Base-by-base conservation (phyloP, 2,797 vertebrate genomes). In the Taenioides sp. region DNA sequence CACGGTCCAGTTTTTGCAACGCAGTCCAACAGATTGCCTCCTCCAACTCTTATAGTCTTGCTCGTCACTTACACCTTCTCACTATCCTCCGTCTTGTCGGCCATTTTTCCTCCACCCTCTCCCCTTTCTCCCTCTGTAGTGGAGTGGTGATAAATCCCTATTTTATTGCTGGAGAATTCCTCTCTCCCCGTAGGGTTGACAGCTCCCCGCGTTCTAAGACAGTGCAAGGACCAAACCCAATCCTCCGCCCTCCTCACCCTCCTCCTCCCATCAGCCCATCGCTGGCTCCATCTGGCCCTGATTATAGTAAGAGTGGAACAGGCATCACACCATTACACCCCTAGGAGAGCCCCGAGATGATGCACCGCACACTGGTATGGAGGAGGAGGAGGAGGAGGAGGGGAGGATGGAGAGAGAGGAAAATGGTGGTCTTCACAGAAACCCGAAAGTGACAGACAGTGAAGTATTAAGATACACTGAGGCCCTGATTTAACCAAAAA, bases 131-230 rank as follows among this genome's bases (percentile, higher is more conserved):
- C 93, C 95, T 94, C 95, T 95, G 94, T 95, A 95, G 95, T 95
- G 95, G 96, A 98, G 95, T 95, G 95, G 97, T 93, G 96, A 98
- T 99, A 97, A 98, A 99, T 98, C 96, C 95, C 93, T 90, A 93
- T 98, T 95, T 98, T 99, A 99, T 98, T 97, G 95, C 96, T 93
- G 93, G 95, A 96, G 96, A 97, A 98, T 98, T 98, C 96, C 87
- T 87, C 89, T 95, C 94, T 97, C 96, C 96, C 95, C 94, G 94
- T 95, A 95, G 96, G 95, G 93, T 95, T 98, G 97, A 99, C 97
- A 98, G 96, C 95, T 96, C 96, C 93, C 95, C 93, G 94, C 94
- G 94, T 96, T 96, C 95, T 95, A 94, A 92, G 95, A 88, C 89
- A 84, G 85, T 95, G 94, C 95, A 94, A 95, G 96, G 95, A 96